A percentile compares a stretch with the other conserved stretches of the same genome.
These are phyloP conservation scores for Phoebastria nigripes DNA, from an alignment of 2,797 vertebrate species.

Conservation along the genomic window DNA sequence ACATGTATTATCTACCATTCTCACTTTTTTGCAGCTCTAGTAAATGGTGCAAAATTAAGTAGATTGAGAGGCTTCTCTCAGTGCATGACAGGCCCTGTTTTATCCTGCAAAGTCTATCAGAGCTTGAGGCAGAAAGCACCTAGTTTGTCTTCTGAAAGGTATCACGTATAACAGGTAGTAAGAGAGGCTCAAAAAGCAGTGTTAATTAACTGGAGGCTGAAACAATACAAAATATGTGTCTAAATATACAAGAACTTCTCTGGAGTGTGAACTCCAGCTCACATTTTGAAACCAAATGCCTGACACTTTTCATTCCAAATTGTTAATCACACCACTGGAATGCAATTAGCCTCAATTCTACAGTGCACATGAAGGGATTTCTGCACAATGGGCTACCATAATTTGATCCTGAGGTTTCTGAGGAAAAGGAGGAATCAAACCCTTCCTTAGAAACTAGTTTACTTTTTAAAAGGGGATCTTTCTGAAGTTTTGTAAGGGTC, in stretches of 20 bases:
- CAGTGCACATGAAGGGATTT: not conserved
- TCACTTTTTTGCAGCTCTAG: not conserved
- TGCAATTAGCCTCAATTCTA: not conserved
- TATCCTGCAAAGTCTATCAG: not conserved
- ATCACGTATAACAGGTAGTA: not conserved
- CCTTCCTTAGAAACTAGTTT: not conserved
- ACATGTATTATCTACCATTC: not conserved
- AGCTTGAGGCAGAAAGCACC: not conserved
- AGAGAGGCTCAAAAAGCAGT: not conserved
- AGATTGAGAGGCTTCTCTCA: not conserved
- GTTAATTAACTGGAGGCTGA: slow-evolving; percentile 4
- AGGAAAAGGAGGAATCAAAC: not conserved
- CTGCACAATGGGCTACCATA: not conserved
- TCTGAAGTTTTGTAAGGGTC: not conserved
- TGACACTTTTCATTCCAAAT: not conserved
- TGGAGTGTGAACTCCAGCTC: not conserved
- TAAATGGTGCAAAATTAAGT: not conserved
- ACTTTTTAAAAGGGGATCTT: not conserved
- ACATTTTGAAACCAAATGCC: not conserved
- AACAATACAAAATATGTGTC: not conserved
- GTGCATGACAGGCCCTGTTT: not conserved
- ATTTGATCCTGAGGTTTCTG: not conserved
- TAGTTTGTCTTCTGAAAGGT: not conserved
- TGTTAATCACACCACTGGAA: not conserved
- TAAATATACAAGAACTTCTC: not conserved